These are phyloP conservation scores for Xylocopa sonorina DNA, from an alignment of 1,140 invertebrate species.

Conservation along the genomic window DNA sequence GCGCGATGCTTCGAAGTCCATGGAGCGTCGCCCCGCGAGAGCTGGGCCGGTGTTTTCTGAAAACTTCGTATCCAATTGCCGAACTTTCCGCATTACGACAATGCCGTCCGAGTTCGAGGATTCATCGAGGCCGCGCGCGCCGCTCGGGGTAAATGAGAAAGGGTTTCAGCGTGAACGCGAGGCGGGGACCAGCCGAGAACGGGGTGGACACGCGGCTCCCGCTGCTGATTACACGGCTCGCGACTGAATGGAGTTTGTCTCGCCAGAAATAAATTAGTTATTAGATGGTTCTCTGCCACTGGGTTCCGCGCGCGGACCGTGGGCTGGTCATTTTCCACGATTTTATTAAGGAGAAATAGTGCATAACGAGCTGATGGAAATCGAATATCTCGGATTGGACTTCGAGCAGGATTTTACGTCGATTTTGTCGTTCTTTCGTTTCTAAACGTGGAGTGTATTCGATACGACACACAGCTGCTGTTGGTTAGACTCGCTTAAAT, in stretches of 20 bases:
- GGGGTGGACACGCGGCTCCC: conserved; percentile 48
- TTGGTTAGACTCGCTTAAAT: background rate
- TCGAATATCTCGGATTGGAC: too few relatives aligned
- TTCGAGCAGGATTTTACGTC: too few relatives aligned
- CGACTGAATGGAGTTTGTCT: conserved; percentile 69
- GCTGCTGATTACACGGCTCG: conserved; percentile 70
- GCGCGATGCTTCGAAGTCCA: background rate
- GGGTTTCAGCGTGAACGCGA: background rate
- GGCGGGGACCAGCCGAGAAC: conserved; percentile 23
- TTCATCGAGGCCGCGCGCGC: conserved; percentile 31
- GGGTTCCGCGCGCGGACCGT: background rate
- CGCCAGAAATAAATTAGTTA: conserved; percentile 73
- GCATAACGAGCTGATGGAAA: too few relatives aligned
- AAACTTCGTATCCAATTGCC: conserved; percentile 72
- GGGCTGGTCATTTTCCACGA: too few relatives aligned
- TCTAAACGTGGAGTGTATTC: too few relatives aligned
- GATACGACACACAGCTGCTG: too few relatives aligned
- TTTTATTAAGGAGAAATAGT: background rate
- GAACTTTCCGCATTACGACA: conserved; percentile 74
- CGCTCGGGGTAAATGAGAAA: conserved; percentile 54
- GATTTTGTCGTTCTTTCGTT: too few relatives aligned
- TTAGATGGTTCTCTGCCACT: conserved; percentile 50
- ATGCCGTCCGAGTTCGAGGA: conserved; percentile 62
- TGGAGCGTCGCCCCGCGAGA: background rate
- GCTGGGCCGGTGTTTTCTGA: conserved; percentile 59